phyloP scores from a whole-genome alignment of 2,888 invertebrate species.

The Meliscaeva auricollis region DNA sequence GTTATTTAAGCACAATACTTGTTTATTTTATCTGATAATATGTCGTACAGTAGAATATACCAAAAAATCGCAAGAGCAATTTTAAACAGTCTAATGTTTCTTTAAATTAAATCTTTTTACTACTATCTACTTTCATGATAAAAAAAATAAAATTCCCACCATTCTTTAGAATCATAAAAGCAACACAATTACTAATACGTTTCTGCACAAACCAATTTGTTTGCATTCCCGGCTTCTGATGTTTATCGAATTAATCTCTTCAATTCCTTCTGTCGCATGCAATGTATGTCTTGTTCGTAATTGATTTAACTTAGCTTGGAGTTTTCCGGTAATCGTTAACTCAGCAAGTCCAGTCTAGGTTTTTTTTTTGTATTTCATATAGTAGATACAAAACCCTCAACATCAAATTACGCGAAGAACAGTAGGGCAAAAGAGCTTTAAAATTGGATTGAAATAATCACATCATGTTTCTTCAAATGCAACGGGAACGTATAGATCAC shows the following conservation, averaged over 20 bases:
- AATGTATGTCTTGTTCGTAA: constrained; percentile 37
- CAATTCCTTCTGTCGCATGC: constrained; percentile 11
- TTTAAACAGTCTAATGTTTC: no score
- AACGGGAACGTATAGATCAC: no score
- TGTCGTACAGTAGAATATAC: no score
- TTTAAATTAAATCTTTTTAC: no score
- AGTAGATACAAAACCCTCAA: constrained; percentile 31
- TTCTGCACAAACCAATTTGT: constrained; percentile 16
- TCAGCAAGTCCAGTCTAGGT: constrained; percentile 45
- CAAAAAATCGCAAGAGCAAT: no score
- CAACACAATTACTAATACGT: background rate
- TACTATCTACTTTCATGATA: no score
- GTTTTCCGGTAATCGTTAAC: constrained; percentile 60
- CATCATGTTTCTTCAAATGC: no score
- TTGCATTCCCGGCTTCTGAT: constrained; percentile 10
- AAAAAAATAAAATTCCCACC: background rate
- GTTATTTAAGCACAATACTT: no score
- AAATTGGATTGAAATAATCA: background rate
- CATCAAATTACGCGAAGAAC: constrained; percentile 55
- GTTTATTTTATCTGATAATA: no score
- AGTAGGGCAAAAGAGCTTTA: background rate
- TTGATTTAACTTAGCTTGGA: constrained; percentile 56
- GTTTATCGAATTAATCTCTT: constrained; percentile 23
- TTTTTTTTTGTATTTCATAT: background rate
- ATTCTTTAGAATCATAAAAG: background rate